These are phyloP conservation scores for Chinchilla lanigera DNA, from an alignment of 2,113 vertebrate genomes.

Conservation along the genomic window DNA sequence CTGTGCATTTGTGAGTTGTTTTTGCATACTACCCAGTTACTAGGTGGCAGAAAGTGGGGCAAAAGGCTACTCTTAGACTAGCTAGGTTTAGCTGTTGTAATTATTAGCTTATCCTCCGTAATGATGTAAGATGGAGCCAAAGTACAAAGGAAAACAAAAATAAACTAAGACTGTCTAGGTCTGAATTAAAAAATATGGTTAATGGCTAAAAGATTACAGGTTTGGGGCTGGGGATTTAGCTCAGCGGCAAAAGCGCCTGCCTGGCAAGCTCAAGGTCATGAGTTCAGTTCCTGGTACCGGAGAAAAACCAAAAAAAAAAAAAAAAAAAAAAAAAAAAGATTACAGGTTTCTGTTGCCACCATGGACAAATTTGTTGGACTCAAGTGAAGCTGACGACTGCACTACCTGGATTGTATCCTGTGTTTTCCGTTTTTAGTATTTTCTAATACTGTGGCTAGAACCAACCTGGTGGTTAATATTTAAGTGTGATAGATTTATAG, in stretches of 20 bases:
- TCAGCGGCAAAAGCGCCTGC: too few relatives aligned
- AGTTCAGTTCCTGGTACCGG: too few relatives aligned
- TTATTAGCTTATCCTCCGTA: not conserved
- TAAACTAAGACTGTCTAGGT: not conserved
- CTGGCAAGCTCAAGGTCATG: too few relatives aligned
- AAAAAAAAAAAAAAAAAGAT: too few relatives aligned
- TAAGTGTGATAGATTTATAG: not conserved
- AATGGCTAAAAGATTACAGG: not conserved
- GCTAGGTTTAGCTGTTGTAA: not conserved
- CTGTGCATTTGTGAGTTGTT: not conserved
- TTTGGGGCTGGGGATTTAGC: too few relatives aligned
- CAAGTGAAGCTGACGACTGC: not conserved
- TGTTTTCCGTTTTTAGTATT: not conserved
- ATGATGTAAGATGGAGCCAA: not conserved
- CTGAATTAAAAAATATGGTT: not conserved
- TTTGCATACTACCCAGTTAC: not conserved
- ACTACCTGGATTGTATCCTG: not conserved
- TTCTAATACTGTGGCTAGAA: not conserved
- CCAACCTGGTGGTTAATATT: not conserved
- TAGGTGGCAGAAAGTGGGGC: not conserved
- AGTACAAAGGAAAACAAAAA: not conserved
- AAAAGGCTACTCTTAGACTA: not conserved
- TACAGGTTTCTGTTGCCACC: not conserved
- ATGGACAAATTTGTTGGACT: not conserved
- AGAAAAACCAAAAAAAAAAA: too few relatives aligned